These are phyloP conservation scores for Ptilodon capucinus DNA, from an alignment of 2,888 invertebrate species.

Conservation along the genomic window DNA sequence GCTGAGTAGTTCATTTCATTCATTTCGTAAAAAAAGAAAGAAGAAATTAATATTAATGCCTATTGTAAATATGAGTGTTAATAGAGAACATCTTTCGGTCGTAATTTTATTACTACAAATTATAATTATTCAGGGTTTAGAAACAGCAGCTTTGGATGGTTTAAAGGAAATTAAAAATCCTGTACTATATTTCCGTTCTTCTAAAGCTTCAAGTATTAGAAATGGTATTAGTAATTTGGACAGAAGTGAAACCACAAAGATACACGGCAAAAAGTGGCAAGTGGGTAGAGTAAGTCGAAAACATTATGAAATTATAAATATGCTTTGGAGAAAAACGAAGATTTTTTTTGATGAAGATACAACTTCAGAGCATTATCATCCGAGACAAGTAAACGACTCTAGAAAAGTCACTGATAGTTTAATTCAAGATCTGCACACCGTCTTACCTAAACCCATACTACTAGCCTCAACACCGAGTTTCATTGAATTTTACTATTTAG, in stretches of 20 bases:
- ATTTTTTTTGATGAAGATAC: conserved; percentile 41
- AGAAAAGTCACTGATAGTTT: conserved; percentile 1
- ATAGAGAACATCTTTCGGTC: neutral
- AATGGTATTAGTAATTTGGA: conserved; percentile 1
- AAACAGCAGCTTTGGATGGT: neutral
- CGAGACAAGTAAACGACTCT: conserved; percentile 8
- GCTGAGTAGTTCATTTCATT: too few relatives aligned
- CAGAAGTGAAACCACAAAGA: neutral
- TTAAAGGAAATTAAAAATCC: neutral
- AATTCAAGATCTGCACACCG: conserved; percentile 8
- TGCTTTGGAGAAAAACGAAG: conserved; percentile 62
- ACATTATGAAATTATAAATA: conserved; percentile 62
- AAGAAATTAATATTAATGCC: too few relatives aligned
- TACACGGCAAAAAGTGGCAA: conserved; percentile 43
- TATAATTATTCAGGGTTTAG: neutral
- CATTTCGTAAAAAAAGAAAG: too few relatives aligned
- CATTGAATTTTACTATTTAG: conserved; percentile 71
- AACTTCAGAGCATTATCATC: conserved; percentile 17
- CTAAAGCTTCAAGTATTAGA: neutral
- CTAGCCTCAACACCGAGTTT: conserved; percentile 53
- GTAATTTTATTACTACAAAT: neutral
- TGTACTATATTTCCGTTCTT: neutral
- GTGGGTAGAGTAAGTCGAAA: conserved; percentile 52
- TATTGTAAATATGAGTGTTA: neutral
- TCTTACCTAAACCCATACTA: conserved; percentile 3